These are phyloP conservation scores for Malurus leucopterus DNA, from an alignment of 2,797 vertebrate species.

Conservation along the genomic window DNA sequence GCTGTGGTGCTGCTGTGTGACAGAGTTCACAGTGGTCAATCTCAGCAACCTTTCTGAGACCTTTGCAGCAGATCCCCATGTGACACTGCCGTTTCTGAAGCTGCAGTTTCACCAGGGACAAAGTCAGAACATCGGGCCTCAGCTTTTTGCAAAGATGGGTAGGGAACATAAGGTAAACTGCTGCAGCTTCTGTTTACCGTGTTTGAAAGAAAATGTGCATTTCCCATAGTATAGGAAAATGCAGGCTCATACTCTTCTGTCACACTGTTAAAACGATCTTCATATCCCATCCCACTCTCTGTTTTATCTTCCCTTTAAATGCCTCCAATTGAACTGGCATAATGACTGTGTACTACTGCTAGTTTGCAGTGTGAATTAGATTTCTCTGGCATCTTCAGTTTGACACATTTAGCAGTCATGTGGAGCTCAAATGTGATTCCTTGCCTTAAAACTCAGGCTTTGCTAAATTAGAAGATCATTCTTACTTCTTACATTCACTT, in stretches of 20 bases:
- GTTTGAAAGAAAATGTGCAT: background rate
- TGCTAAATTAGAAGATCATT: background rate
- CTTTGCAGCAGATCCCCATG: background rate
- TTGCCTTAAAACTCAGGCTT: slow-evolving; percentile 1
- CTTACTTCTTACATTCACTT: background rate
- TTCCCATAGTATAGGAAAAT: background rate
- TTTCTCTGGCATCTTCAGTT: background rate
- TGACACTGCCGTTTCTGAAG: background rate
- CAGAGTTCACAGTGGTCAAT: background rate
- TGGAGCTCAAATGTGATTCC: background rate
- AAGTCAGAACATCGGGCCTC: background rate
- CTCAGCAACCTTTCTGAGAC: background rate
- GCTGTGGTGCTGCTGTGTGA: background rate
- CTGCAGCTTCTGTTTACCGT: background rate
- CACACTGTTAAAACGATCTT: background rate
- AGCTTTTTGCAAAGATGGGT: background rate
- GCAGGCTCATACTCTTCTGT: background rate
- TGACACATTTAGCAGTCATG: background rate
- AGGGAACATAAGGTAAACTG: background rate
- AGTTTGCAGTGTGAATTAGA: background rate
- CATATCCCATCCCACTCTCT: background rate
- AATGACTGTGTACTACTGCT: background rate
- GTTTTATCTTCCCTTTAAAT: background rate
- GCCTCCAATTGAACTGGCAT: background rate
- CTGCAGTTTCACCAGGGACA: background rate